Conservation (phyloP, 2,113 vertebrate species). For the Clarias magur region DNA sequence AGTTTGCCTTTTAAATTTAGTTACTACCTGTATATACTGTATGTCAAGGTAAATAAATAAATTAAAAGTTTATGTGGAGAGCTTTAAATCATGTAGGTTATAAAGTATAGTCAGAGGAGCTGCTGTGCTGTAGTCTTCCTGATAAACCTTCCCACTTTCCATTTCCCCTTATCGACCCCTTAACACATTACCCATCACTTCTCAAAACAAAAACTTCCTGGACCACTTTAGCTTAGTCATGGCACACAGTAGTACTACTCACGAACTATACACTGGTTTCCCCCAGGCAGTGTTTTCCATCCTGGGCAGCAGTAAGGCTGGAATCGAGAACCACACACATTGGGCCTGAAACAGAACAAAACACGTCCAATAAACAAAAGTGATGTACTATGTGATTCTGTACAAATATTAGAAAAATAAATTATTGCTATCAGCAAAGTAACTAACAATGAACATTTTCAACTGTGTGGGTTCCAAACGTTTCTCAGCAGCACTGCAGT, state of each 20-base stretch:
- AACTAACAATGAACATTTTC: neutral
- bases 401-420: neutral
- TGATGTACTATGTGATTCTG: neutral
- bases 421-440: neutral
- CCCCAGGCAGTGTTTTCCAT: slow-evolving; percentile 95
- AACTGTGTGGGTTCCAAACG: neutral
- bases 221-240: neutral
- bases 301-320: slow-evolving; percentile 98
- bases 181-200: slow-evolving; percentile 11
- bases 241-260: slow-evolving; percentile 72
- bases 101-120: no score
- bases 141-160: neutral
- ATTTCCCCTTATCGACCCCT: neutral
- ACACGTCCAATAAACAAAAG: slow-evolving; percentile 51
- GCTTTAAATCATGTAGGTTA: neutral
- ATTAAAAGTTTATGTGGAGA: neutral
- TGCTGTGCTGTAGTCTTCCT: neutral
- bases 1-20: neutral
- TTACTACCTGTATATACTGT: neutral
- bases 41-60: neutral
- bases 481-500: neutral
- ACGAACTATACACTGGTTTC: slow-evolving; percentile 99
- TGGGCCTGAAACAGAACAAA: slow-evolving; percentile 78
- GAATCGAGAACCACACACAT: slow-evolving; percentile 96
- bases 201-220: slow-evolving; percentile 31